Evolutionary conservation across 2,113 vertebrate species (phyloP), one percentile per base, ranked within the genome.

Genomic region (Psettodes erumei): DNA sequence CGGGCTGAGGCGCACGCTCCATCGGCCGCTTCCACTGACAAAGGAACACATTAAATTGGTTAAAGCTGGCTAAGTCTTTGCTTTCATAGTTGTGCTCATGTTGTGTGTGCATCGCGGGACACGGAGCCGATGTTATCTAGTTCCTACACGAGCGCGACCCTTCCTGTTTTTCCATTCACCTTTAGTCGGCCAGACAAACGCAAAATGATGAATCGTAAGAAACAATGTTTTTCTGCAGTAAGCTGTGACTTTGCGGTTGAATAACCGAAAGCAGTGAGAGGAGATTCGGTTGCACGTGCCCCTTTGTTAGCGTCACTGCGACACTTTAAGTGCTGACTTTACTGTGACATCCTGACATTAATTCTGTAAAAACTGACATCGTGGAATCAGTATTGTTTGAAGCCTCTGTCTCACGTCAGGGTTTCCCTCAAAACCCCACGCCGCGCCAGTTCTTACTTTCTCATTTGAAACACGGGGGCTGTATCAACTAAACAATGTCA

Each of bases 31-130:
- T 66, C 16, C 70, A 80, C 63, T 70, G 32, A 68, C 38, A 45
- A 33, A 43, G 71, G 74, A 78, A 76, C 55, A 75, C 21, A 69
- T 27, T 59, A 21, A 71, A 85, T 75, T 70, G 71, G 53, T 71
- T 55, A 51, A 75, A 81, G 65, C 58, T 70, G 60, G 54, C 64
- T 12, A 75, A 53, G 43, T 43, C 66, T 51, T 55, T 19, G 33
- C 69, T 83, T 50, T 75, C 56, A 66, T 30, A 21, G 37, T 56
- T 54, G 38, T 48, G 59, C 59, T 54, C 61, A 54, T 59, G 74
- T 32, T 0, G 18, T 65, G 16, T 21, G 16, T 30, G 25, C 56
- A 60, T 54, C 38, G 43, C 58, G 19, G 68, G 32, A 40, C 42
- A 45, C 33, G 27, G 35, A 54, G 45, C 47, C 2, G 33, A 75